phyloP scores from a whole-genome alignment of 1,140 invertebrate species.

The Delia radicum region DNA sequence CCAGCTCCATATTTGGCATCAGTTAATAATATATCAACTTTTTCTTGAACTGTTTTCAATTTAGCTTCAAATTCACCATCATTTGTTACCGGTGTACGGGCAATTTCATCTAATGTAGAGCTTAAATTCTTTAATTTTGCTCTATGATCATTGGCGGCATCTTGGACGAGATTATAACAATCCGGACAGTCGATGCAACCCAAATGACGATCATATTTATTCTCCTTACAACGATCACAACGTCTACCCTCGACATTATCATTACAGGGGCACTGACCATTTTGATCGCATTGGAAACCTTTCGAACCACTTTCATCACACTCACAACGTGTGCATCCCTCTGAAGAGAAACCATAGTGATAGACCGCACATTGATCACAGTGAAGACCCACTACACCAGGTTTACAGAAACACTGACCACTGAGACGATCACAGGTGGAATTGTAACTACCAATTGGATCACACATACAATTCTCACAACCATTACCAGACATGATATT shows the following conservation, averaged over 20 bases:
- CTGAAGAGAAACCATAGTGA: slow-evolving; percentile 85
- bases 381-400: slow-evolving; percentile 77
- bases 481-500: slow-evolving; percentile 81
- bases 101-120: slow-evolving; percentile 58
- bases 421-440: slow-evolving; percentile 74
- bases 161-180: slow-evolving; percentile 92
- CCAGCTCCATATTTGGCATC: slow-evolving; percentile 69
- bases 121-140: slow-evolving; percentile 73
- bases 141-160: slow-evolving; percentile 80
- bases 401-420: slow-evolving; percentile 86
- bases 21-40: slow-evolving; percentile 69
- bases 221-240: slow-evolving; percentile 93
- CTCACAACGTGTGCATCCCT: slow-evolving; percentile 83
- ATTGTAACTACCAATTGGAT: slow-evolving; percentile 81
- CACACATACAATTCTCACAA: slow-evolving; percentile 83
- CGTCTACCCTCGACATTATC: slow-evolving; percentile 86
- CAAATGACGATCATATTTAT: slow-evolving; percentile 81
- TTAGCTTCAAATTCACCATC: slow-evolving; percentile 81
- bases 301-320: slow-evolving; percentile 87
- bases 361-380: slow-evolving; percentile 84
- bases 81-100: slow-evolving; percentile 80
- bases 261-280: slow-evolving; percentile 85
- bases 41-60: slow-evolving; percentile 68
- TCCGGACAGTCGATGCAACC: slow-evolving; percentile 88
- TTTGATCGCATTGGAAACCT: slow-evolving; percentile 77